Conservation (phyloP, 92 coral and sea anemone genomes). For the Nematostella vectensis region DNA sequence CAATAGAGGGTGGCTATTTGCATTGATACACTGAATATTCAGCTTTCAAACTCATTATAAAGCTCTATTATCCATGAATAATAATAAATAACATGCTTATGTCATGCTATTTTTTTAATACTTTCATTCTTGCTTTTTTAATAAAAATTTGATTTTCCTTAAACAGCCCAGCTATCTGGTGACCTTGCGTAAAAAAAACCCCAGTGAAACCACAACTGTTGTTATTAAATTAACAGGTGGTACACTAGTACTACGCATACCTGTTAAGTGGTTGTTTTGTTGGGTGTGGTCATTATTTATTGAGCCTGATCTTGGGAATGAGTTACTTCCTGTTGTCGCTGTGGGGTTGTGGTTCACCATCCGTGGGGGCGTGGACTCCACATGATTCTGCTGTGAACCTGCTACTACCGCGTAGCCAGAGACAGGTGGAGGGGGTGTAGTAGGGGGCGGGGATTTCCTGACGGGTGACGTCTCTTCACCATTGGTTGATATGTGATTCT, state of each 20-base stretch:
- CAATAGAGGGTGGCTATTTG: too few relatives aligned
- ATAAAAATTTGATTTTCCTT: too few relatives aligned
- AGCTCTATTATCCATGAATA: too few relatives aligned
- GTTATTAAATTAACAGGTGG: too few relatives aligned
- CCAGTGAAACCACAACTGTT: too few relatives aligned
- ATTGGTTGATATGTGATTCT: slow-evolving; percentile 74
- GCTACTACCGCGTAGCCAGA: slow-evolving; percentile 96
- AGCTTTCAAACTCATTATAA: too few relatives aligned
- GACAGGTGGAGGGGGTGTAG: slow-evolving; percentile 87
- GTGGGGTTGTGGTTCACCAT: slow-evolving; percentile 58
- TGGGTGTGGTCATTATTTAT: slow-evolving; percentile 24
- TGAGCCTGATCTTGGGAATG: slow-evolving; percentile 15
- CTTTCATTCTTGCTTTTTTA: too few relatives aligned
- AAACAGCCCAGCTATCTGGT: too few relatives aligned
- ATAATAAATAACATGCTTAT: too few relatives aligned
- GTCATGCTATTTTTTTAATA: too few relatives aligned
- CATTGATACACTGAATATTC: too few relatives aligned
- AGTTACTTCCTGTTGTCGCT: slow-evolving; percentile 27
- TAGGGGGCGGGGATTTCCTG: slow-evolving; percentile 45
- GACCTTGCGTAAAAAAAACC: too few relatives aligned
- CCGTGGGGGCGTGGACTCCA: slow-evolving; percentile 54
- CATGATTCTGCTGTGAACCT: slow-evolving; percentile 82
- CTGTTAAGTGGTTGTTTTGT: slow-evolving; percentile 28
- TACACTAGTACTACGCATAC: slow-evolving; percentile 6
- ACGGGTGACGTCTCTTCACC: slow-evolving; percentile 40